These are phyloP conservation scores for Proteles cristata DNA, from an alignment of 2,113 vertebrate species.

Conservation along the genomic window DNA sequence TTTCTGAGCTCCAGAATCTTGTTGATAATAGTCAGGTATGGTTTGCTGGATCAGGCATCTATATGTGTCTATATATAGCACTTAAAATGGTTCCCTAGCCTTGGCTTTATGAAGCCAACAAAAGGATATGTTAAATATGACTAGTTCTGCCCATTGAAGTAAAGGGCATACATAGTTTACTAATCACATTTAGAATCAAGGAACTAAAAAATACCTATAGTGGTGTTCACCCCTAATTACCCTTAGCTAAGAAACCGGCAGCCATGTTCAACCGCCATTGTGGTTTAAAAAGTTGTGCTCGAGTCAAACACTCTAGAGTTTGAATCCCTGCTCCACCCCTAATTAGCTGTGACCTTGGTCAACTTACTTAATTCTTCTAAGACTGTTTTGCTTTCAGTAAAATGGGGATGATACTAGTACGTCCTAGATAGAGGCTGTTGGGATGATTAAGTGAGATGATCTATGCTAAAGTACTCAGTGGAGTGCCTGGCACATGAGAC, in stretches of 20 bases:
- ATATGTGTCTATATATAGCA: neutral
- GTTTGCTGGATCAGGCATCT: neutral
- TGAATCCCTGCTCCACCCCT: neutral
- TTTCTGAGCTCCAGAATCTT: neutral
- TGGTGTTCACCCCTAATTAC: neutral
- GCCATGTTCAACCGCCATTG: neutral
- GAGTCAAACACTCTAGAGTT: neutral
- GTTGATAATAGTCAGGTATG: neutral
- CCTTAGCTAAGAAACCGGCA: neutral
- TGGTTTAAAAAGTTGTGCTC: neutral
- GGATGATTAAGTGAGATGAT: neutral
- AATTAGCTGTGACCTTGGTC: neutral
- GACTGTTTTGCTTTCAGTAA: neutral
- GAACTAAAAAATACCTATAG: neutral
- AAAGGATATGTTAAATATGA: neutral
- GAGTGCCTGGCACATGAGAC: neutral
- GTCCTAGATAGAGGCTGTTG: neutral
- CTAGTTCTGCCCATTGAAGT: neutral
- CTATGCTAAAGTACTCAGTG: neutral
- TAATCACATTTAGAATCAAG: neutral
- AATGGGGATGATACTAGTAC: neutral
- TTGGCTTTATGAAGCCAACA: constrained; percentile 1
- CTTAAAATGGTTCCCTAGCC: neutral
- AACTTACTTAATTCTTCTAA: neutral
- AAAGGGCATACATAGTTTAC: neutral